A percentile compares a stretch with the other conserved stretches of the same genome.
Evolutionary conservation across 64 coral and sea anemone species (phyloP).

Genomic region (Platygyra sinensis): DNA sequence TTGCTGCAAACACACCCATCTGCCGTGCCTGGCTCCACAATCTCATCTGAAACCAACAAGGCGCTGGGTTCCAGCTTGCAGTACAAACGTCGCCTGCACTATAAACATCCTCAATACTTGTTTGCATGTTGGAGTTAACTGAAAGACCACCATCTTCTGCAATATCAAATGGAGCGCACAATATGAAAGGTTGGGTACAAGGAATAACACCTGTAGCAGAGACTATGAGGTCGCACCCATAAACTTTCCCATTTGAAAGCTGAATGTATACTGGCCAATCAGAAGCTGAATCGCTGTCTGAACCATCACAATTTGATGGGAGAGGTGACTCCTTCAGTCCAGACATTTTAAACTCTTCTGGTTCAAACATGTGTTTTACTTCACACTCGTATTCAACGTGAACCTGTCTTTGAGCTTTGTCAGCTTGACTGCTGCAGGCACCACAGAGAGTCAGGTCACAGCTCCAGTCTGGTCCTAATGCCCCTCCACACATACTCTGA

Average conservation of each 20-base stretch:
- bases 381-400: constrained; percentile 77
- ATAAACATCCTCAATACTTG: constrained; percentile 79
- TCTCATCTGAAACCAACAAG: constrained; percentile 95
- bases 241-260: constrained; percentile 69
- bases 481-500: constrained; percentile 55
- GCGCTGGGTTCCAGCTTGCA: constrained; percentile 78
- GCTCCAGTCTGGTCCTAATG: constrained; percentile 87
- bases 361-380: constrained; percentile 55
- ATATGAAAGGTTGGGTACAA: constrained; percentile 61
- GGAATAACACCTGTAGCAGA: constrained; percentile 92
- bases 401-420: constrained; percentile 52
- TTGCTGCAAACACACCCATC: constrained; percentile 95
- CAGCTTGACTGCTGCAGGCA: background rate
- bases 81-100: constrained; percentile 90
- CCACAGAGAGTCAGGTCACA: constrained; percentile 59
- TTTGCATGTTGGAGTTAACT: constrained; percentile 84
- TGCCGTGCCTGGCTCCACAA: constrained; percentile 93
- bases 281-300: background rate
- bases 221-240: constrained; percentile 93
- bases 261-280: constrained; percentile 80
- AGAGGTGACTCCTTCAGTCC: constrained; percentile 26
- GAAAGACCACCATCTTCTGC: constrained; percentile 84
- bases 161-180: constrained; percentile 48
- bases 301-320: background rate
- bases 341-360: constrained; percentile 14